Evolutionary conservation across 2,113 vertebrate genomes (phyloP).

Genomic region (Psophia crepitans): DNA sequence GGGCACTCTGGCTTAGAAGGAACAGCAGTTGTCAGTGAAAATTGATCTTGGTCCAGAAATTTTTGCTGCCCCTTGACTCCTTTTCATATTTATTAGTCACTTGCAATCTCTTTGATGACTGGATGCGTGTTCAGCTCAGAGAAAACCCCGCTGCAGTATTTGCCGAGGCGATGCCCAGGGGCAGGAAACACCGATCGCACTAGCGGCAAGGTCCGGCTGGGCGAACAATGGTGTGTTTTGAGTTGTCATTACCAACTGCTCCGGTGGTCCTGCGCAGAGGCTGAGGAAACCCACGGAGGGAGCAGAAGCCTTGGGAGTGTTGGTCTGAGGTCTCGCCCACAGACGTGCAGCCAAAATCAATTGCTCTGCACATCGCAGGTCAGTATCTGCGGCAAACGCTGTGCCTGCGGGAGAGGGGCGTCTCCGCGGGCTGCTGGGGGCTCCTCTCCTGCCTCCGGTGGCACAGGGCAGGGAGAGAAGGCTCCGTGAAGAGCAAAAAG

Average conservation of each 20-base stretch:
- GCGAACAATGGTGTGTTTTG: rapidly evolving
- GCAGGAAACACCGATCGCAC: rapidly evolving
- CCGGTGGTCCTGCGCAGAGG: background rate
- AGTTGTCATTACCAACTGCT: background rate
- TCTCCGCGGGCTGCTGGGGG: background rate
- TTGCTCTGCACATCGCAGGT: background rate
- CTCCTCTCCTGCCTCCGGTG: background rate
- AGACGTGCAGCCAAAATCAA: rapidly evolving
- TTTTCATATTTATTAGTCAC: background rate
- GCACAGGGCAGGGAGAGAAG: background rate
- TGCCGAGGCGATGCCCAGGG: background rate
- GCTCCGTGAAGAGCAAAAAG: background rate
- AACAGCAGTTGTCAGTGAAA: constrained; percentile 35
- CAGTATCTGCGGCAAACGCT: rapidly evolving
- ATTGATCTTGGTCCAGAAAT: constrained; percentile 37
- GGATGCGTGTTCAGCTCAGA: background rate
- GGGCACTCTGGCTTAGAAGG: background rate
- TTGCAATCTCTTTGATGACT: constrained; percentile 15
- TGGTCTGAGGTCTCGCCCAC: background rate
- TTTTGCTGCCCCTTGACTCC: background rate
- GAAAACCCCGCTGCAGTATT: background rate
- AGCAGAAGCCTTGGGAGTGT: background rate
- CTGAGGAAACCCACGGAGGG: background rate
- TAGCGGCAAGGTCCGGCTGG: background rate
- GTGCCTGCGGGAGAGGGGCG: background rate